Percentiles rank a stretch among this genome's conserved stretches.
phyloP scores from a whole-genome alignment of 2,113 vertebrate genomes.

The sheep (Ovis aries) region ARS-UI_Ramb_v3.0 NC_056054.1:244090001-244090500 shows the following conservation, averaged over 20 bases:
- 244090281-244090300: background rate
- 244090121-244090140: background rate
- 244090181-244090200: background rate
- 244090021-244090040: background rate
- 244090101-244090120: background rate
- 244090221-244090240: background rate
- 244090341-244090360: background rate
- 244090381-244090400: background rate
- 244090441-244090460: background rate
- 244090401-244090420: background rate
- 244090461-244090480: background rate
- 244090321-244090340: background rate
- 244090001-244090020: background rate
- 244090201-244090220: background rate
- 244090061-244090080: background rate
- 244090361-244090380: background rate
- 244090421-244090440: background rate
- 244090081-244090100: background rate
- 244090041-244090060: background rate
- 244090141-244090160: background rate
- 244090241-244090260: background rate
- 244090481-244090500: background rate
- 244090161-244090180: background rate
- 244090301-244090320: background rate
- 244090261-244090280: background rate